Conservation (phyloP, 2,888 invertebrate species). For the Caenorhabditis uteleia region DNA sequence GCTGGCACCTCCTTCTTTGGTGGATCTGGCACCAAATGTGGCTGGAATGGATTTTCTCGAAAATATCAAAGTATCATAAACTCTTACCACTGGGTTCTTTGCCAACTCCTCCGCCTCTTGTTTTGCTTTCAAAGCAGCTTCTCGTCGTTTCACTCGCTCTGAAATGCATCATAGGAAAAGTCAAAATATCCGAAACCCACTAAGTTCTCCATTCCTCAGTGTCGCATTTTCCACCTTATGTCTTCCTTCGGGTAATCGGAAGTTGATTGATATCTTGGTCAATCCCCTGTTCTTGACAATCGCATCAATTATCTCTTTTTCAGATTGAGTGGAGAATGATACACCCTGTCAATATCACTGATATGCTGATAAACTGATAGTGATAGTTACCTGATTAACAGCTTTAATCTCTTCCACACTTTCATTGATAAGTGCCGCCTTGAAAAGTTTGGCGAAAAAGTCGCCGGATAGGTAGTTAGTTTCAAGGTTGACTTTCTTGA, state of each 20-base stretch:
- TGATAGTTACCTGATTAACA: slow-evolving; percentile 81
- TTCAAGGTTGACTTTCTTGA: slow-evolving; percentile 76
- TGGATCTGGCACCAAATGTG: slow-evolving; percentile 38
- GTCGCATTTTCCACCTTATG: slow-evolving; percentile 67
- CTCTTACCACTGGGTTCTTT: slow-evolving; percentile 39
- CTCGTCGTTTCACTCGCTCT: slow-evolving; percentile 63
- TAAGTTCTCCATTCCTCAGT: slow-evolving; percentile 66
- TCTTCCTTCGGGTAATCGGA: slow-evolving; percentile 67
- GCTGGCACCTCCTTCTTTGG: slow-evolving; percentile 22
- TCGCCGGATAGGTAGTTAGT: slow-evolving; percentile 80
- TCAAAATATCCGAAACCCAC: slow-evolving; percentile 42
- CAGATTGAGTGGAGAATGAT: slow-evolving; percentile 64
- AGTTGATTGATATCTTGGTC: slow-evolving; percentile 65
- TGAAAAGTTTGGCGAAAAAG: slow-evolving; percentile 84
- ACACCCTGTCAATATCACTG: slow-evolving; percentile 52
- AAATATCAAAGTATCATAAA: neutral
- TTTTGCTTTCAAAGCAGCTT: slow-evolving; percentile 51
- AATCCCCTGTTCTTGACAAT: slow-evolving; percentile 62
- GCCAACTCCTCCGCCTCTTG: slow-evolving; percentile 48
- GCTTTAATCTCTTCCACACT: slow-evolving; percentile 92
- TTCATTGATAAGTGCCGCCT: slow-evolving; percentile 83
- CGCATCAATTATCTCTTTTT: slow-evolving; percentile 67
- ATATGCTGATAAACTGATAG: neutral
- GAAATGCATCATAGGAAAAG: slow-evolving; percentile 1
- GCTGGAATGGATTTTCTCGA: slow-evolving; percentile 20